A percentile compares a stretch with the other conserved stretches of the same genome.
Evolutionary conservation across 1,140 invertebrate genomes (phyloP).

Genomic region (Lepidurus arcticus): DNA sequence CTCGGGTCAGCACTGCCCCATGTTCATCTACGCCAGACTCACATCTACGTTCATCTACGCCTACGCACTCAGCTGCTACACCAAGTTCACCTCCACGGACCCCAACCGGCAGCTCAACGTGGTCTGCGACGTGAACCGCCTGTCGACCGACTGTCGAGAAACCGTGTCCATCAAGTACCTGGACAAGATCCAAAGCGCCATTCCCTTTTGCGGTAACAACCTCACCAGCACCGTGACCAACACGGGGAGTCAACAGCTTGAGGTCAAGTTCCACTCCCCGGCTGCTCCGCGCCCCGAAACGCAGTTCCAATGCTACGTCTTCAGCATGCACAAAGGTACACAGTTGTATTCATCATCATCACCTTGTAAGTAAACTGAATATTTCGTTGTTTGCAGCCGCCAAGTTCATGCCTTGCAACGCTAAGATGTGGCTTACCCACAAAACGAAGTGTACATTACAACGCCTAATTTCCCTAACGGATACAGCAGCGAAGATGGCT

Average conservation of each 20-base stretch:
- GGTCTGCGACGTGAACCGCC: not conserved
- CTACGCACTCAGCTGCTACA: too few relatives aligned
- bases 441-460: not conserved
- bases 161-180: not conserved
- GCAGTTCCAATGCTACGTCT: not conserved
- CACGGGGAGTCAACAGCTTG: not conserved
- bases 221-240: not conserved
- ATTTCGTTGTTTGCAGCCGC: not conserved
- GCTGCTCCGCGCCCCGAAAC: not conserved
- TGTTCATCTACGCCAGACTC: slow-evolving; percentile 8
- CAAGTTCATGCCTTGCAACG: not conserved
- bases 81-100: not conserved
- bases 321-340: not conserved
- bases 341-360: not conserved
- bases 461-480: not conserved
- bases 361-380: not conserved
- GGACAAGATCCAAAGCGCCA: not conserved
- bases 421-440: not conserved
- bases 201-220: not conserved
- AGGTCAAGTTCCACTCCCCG: not conserved
- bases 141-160: not conserved
- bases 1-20: not conserved
- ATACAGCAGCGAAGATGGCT: not conserved
- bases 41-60: slow-evolving; percentile 5
- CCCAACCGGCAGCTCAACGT: not conserved